A percentile compares a stretch with the other conserved stretches of the same genome.
These are phyloP conservation scores for Amphiduros pacificus DNA, from an alignment of 2,888 invertebrate species.

Conservation along the genomic window DNA sequence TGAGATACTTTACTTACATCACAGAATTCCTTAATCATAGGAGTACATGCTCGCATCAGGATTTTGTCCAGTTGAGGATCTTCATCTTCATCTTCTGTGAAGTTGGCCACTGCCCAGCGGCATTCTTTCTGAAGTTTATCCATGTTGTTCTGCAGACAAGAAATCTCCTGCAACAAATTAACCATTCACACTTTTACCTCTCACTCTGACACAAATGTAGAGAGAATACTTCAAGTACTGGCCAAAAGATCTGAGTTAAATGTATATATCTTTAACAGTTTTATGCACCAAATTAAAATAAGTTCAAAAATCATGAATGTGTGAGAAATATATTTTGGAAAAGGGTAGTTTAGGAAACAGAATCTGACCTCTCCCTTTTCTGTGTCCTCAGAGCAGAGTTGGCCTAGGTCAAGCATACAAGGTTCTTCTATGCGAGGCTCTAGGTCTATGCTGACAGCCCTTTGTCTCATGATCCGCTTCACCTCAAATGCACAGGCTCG, in stretches of 20 bases:
- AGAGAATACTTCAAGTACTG: too few species aligned
- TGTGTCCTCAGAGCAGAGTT: conserved; percentile 76
- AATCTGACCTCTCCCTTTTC: conserved; percentile 76
- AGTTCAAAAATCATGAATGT: background rate
- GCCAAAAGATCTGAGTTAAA: too few species aligned
- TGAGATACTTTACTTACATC: conserved; percentile 68
- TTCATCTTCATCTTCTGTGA: conserved; percentile 83
- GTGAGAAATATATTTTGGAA: background rate
- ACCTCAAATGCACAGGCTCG: conserved; percentile 71
- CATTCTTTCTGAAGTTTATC: conserved; percentile 64
- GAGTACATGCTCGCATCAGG: conserved; percentile 80
- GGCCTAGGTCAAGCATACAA: conserved; percentile 84
- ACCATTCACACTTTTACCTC: too few species aligned
- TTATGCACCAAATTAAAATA: too few species aligned
- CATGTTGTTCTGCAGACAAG: conserved; percentile 80
- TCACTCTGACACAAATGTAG: too few species aligned
- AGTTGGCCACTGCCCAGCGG: conserved; percentile 75
- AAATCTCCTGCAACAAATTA: conserved; percentile 78
- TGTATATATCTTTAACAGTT: too few species aligned
- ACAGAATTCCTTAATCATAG: conserved; percentile 85
- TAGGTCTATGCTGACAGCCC: conserved; percentile 88
- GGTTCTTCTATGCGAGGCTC: conserved; percentile 91
- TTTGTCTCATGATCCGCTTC: conserved; percentile 86
- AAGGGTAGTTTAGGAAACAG: too few species aligned
- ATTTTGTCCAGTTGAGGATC: conserved; percentile 88